phyloP scores from a whole-genome alignment of 2,797 vertebrate species.

The Gallinago nigripennis region DNA sequence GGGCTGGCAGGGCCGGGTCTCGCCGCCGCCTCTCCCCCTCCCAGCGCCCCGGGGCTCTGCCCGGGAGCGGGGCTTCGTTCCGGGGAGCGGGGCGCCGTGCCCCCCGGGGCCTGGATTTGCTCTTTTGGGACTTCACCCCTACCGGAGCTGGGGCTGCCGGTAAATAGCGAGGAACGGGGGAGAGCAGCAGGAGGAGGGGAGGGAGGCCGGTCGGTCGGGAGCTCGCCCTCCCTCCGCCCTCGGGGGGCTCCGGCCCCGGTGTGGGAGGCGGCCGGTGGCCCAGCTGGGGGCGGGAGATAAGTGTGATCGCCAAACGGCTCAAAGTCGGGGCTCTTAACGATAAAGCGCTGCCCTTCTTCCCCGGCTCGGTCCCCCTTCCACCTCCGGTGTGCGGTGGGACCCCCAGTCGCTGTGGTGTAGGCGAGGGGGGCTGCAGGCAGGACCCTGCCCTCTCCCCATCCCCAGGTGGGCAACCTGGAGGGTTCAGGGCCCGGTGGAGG shows the following conservation, averaged over 20 bases:
- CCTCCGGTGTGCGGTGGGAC: too few relatives aligned
- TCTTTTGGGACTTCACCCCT: not conserved
- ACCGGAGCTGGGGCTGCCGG: not conserved
- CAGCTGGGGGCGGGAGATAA: not conserved
- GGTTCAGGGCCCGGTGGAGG: not conserved
- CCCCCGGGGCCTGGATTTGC: not conserved
- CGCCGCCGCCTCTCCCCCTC: not conserved
- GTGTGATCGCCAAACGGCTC: not conserved
- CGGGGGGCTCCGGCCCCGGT: not conserved
- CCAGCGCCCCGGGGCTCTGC: not conserved
- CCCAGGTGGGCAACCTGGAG: rapidly evolving
- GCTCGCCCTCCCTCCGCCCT: too few relatives aligned
- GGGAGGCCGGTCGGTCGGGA: not conserved
- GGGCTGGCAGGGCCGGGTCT: not conserved
- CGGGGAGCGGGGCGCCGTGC: not conserved
- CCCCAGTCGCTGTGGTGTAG: too few relatives aligned
- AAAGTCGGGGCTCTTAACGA: rapidly evolving
- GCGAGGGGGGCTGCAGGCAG: not conserved
- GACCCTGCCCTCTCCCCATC: not conserved
- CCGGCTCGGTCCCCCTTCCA: not conserved
- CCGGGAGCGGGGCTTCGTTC: not conserved
- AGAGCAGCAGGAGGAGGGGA: not conserved
- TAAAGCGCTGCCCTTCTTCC: too few relatives aligned
- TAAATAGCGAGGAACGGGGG: not conserved
- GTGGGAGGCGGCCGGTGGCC: rapidly evolving